Evolutionary conservation across 2,797 vertebrate species (phyloP).

Genomic region (Scyliorhinus canicula): DNA sequence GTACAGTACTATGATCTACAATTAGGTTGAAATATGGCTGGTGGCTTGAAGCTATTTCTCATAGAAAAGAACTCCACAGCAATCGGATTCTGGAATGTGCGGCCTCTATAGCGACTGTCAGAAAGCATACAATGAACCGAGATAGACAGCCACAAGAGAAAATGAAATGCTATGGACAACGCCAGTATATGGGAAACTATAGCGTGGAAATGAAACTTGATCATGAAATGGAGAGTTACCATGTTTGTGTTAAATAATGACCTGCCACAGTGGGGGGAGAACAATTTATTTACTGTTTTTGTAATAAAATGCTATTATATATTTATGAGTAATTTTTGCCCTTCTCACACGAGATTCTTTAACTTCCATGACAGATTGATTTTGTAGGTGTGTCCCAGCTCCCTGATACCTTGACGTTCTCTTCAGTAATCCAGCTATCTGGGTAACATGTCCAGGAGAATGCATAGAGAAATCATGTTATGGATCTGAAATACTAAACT

Average conservation of each 20-base stretch:
- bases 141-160: not conserved
- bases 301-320: not conserved
- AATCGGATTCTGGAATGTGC: not conserved
- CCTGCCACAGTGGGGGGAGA: not conserved
- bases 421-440: not conserved
- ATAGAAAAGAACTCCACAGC: not conserved
- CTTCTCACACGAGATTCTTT: not conserved
- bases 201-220: not conserved
- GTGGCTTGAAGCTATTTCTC: conserved; percentile 23
- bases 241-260: not conserved
- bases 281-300: not conserved
- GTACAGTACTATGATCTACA: not conserved
- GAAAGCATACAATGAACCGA: not conserved
- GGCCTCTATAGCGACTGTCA: not conserved
- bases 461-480: not conserved
- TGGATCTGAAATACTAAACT: not conserved
- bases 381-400: not conserved
- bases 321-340: not conserved
- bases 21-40: not conserved
- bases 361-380: not conserved
- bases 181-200: not conserved
- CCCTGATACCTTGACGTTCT: not conserved
- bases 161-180: not conserved
- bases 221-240: not conserved
- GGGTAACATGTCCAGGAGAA: not conserved